These are phyloP conservation scores for Pluvialis apricaria DNA, from an alignment of 2,113 vertebrate genomes.

Conservation along the genomic window DNA sequence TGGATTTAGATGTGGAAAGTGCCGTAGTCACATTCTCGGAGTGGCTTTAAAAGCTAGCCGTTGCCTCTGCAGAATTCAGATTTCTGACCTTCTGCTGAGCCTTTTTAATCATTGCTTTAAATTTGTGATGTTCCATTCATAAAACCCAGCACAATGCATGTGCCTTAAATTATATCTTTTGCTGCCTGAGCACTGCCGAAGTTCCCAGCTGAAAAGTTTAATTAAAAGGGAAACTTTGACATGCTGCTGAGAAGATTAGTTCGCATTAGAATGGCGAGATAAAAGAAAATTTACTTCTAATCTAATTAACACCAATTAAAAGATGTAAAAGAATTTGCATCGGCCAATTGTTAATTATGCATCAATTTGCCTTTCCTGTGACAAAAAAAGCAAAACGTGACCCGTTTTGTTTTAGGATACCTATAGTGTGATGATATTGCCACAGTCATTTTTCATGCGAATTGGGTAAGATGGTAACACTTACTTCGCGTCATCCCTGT, in stretches of 20 bases:
- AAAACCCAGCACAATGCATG: neutral
- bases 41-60: neutral
- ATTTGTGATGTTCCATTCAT: conserved; percentile 40
- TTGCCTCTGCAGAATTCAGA: neutral
- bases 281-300: conserved; percentile 83
- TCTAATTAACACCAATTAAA: conserved; percentile 94
- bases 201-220: conserved; percentile 81
- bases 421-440: conserved; percentile 41
- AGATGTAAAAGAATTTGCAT: conserved; percentile 82
- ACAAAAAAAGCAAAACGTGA: conserved; percentile 61
- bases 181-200: conserved; percentile 21
- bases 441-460: conserved; percentile 65
- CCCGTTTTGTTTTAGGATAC: conserved; percentile 62
- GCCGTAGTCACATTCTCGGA: neutral
- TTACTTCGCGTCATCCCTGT: neutral
- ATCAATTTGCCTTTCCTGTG: conserved; percentile 78
- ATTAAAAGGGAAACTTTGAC: conserved; percentile 82
- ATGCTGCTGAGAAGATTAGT: conserved; percentile 84
- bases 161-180: conserved; percentile 14
- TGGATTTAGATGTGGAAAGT: neutral
- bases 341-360: conserved; percentile 87
- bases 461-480: conserved; percentile 51
- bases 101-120: neutral
- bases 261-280: conserved; percentile 85
- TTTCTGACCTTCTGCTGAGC: neutral